Base-by-base conservation (phyloP, 2,888 invertebrate genomes). In the Pristionchus fissidentatus region DNA sequence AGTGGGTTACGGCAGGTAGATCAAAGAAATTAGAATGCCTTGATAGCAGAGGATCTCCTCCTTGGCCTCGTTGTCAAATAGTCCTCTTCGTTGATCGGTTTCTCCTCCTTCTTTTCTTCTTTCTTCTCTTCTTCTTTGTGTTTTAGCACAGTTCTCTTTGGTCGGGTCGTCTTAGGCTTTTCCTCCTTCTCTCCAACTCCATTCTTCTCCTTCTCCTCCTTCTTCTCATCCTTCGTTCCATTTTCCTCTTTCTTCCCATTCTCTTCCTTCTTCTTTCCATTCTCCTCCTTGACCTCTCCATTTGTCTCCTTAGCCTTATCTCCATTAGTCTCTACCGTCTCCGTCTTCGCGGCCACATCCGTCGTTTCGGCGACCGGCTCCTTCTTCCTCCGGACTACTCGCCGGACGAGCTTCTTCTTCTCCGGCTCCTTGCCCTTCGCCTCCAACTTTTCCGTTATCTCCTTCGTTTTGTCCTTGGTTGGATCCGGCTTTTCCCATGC, bases 101-200 rank as follows among this genome's bases (percentile, higher is more conserved):
- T 55, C 13, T 38, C 8, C n/a, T 60, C 46, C 7, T 13, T 35
- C 60, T 84, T 83, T 41, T 84, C 83, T 38, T 85, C 83, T 19
- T 85, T 85, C 35, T 84, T 85, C 29, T 41, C 38, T 13, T 3
- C 52, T 49, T 82, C 66, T 82, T 84, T 82, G 26, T 79, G 78
- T 55, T 83, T 85, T 57, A 85, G 84, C 80, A 85, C 57, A 75
- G 84, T 84, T 19, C 85, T 83, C 22, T 85, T 87, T 52, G 38
- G 8, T n/a, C n/a, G n/a, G n/a, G 10, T 38, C 57, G 3, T 77
- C 55, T 55, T 55, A 22, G 19, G 22, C 80, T 38, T 43, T n/a
- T 29, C 26, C 0, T 41, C 38, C 60, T 60, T 43, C 80, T 41
- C 32, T 13, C 32, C 60, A 8, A 26, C 43, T 13, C 60, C 43